phyloP scores from a whole-genome alignment of 2,888 invertebrate species.

The Drosophila lacicola region DNA sequence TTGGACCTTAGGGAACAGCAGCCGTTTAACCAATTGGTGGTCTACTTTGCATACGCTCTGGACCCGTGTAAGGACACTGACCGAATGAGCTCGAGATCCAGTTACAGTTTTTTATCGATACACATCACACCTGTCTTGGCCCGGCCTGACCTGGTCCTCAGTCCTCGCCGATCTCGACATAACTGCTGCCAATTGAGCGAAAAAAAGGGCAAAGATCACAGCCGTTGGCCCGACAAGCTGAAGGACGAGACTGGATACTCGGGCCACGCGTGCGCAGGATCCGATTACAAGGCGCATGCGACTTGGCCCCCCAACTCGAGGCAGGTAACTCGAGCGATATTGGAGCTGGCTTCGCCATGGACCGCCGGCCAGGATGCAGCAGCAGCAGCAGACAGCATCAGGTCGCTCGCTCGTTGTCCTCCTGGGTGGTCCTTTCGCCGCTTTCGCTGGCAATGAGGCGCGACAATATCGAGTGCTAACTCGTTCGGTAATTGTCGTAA shows the following conservation, averaged over 20 bases:
- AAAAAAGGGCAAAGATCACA: slow-evolving; percentile 68
- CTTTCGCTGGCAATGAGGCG: slow-evolving; percentile 56
- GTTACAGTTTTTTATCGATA: slow-evolving; percentile 55
- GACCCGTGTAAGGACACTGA: slow-evolving; percentile 17
- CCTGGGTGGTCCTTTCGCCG: slow-evolving; percentile 43
- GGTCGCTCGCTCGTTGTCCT: slow-evolving; percentile 22
- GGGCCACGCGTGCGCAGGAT: slow-evolving; percentile 73
- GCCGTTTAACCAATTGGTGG: slow-evolving; percentile 53
- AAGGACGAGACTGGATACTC: slow-evolving; percentile 15
- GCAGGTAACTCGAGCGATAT: slow-evolving; percentile 32
- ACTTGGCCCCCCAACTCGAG: slow-evolving; percentile 22
- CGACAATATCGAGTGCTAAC: slow-evolving; percentile 32
- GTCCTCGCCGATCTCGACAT: slow-evolving; percentile 14
- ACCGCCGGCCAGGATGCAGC: slow-evolving; percentile 60
- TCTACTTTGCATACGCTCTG: slow-evolving; percentile 65
- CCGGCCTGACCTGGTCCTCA: not conserved
- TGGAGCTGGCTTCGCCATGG: slow-evolving; percentile 50
- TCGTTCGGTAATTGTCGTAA: slow-evolving; percentile 44
- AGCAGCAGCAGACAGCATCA: slow-evolving; percentile 21
- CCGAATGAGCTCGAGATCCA: slow-evolving; percentile 34
- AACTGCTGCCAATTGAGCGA: slow-evolving; percentile 53
- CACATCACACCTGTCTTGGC: slow-evolving; percentile 56
- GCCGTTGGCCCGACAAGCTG: slow-evolving; percentile 61
- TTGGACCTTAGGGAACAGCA: slow-evolving; percentile 44
- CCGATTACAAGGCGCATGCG: slow-evolving; percentile 65